Evolutionary conservation across 1,140 invertebrate species (phyloP).

Genomic region (Heliconius hewitsoni): DNA sequence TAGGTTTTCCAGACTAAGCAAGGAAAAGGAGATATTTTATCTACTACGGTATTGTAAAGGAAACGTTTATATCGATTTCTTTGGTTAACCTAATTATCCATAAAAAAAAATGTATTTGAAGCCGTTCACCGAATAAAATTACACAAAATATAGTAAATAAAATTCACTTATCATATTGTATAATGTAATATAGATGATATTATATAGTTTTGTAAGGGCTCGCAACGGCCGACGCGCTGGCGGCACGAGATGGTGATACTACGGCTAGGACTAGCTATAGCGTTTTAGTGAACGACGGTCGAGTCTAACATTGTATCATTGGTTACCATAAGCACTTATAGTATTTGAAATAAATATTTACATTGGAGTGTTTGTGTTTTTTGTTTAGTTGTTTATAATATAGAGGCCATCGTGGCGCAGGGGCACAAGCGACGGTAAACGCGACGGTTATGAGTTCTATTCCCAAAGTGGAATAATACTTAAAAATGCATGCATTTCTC

Average conservation of each 20-base stretch:
- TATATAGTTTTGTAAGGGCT: constrained; percentile 67
- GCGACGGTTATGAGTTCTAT: too few relatives aligned
- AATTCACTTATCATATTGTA: constrained; percentile 45
- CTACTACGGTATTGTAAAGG: too few relatives aligned
- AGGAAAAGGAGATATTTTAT: too few relatives aligned
- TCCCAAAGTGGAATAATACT: too few relatives aligned
- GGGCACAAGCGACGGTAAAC: too few relatives aligned
- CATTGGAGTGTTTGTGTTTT: constrained; percentile 54
- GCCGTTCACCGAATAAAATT: neutral
- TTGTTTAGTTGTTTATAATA: neutral
- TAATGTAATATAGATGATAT: constrained; percentile 54
- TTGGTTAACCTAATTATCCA: neutral
- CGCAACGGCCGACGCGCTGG: constrained; percentile 39
- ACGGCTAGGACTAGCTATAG: constrained; percentile 48
- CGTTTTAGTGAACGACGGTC: constrained; percentile 52
- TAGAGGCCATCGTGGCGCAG: too few relatives aligned
- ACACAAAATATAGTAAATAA: constrained; percentile 46
- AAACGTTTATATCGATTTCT: neutral
- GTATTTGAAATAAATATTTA: constrained; percentile 81
- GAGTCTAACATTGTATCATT: constrained; percentile 76
- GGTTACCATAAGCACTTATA: constrained; percentile 80
- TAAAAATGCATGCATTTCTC: too few relatives aligned
- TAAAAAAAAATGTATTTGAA: neutral
- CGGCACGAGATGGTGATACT: constrained; percentile 66
- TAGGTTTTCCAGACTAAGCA: neutral